Evolutionary conservation across 2,113 vertebrate species (phyloP), one percentile per base, ranked within the genome.

Genomic region (Channa maculata): DNA sequence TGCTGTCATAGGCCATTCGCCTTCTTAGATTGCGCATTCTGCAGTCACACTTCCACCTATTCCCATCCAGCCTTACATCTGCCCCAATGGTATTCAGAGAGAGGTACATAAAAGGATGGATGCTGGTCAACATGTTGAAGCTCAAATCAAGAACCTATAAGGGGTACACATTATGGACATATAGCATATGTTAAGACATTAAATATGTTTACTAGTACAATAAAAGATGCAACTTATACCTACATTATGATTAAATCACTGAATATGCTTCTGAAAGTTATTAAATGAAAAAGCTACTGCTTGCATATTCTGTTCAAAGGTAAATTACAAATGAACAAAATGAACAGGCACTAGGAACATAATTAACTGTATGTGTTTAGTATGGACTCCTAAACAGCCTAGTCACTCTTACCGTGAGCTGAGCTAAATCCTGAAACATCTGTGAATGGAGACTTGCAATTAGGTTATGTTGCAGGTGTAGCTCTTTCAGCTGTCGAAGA

Each of bases 71-170:
- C 68, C 80, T 71, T 11, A 94, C 90, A 55, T 94, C 71, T 3
- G 91, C 66, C 3, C 80, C 93, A 46, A 96, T 88, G 60, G 91
- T 85, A 63, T 89, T 90, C 38, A 95, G 65, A 14, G 89, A 94
- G 39, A 94, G 59, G 77, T 92, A 53, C 53, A 88, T 84, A 58
- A 92, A 62, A 4, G 94, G 90, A 14, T 94, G 83, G 52, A 96
- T 50, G 14, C 76, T 87, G 73, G 87, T 91, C 91, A 99, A 67
- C 46, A 87, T 77, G 63, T 97, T 97, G 87, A 81, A 92, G 81
- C 95, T 96, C 86, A 97, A 91, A 82, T 96, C 95, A 51, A 97
- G 68, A 0, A 95, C 88, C 96, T 99, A 57, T 61, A 55, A 67
- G 7, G 39, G 44, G 60, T 33, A 65, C 59, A 86, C 48, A 58